Evolutionary conservation across 2,888 invertebrate species (phyloP), one percentile per base, ranked within the genome.

Genomic region (Troglohyphantes excavatus): DNA sequence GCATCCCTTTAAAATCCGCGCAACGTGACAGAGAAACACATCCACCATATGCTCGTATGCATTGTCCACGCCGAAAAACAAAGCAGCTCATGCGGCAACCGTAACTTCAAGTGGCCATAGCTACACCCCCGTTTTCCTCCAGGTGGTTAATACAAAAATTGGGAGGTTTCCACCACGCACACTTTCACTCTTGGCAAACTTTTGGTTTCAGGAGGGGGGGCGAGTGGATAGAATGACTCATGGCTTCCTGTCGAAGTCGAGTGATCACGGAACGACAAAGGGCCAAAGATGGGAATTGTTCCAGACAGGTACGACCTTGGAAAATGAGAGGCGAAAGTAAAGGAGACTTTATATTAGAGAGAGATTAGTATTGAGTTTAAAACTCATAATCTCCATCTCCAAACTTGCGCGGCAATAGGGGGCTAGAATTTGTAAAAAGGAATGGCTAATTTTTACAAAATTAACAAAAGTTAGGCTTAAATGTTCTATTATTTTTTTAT

Each of bases 1-100:
- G 72, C 26, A 72, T 72, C 72, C 43, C 53, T 2, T 53, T 72
- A 33, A 23, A 72, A 72, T 46, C 26, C 72, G 19, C 46, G 72
- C 17, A 46, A 17, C 19, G 46, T 53, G 72, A 17, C 53, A 26
- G 72, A 53, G 39, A 43, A 70, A 17, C 13, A 46, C 27, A 46
- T 53, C 26, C 46, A 46, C 33, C 72, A 72, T 33, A 46, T 72
- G 27, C 13, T 72, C n/a, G 17, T 53, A 13, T 13, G 13, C 53
- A 7, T 5, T 6, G 53, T 53, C n/a, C 53, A 17, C 5, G 17
- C 2, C 17, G 13, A 9, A 33, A 33, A 9, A 33, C 33, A 33
- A 33, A 33, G 33, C 33, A 33, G 33, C 5, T n/a, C n/a, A n/a
- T n/a, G n/a, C n/a, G n/a, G n/a, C n/a, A n/a, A n/a, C n/a, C n/a